Evolutionary conservation across 2,113 vertebrate genomes (phyloP).

Genomic region (Aix galericulata): DNA sequence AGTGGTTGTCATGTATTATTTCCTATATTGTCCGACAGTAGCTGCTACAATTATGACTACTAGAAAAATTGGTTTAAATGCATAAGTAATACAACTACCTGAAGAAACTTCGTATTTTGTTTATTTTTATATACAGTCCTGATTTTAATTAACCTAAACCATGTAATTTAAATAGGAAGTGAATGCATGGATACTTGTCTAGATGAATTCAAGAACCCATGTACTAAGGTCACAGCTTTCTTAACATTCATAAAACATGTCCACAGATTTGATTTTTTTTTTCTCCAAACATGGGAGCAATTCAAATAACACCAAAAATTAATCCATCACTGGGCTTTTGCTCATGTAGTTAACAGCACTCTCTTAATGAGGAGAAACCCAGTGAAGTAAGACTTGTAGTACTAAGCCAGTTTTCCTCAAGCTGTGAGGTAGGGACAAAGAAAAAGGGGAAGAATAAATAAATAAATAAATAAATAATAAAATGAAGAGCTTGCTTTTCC

Average conservation of each 20-base stretch:
- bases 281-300: background rate
- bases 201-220: background rate
- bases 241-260: constrained; percentile 23
- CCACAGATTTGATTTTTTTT: background rate
- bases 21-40: background rate
- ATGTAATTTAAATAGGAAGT: background rate
- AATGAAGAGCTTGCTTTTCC: background rate
- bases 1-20: background rate
- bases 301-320: constrained; percentile 27
- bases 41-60: background rate
- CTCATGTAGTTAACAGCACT: constrained; percentile 1
- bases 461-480: background rate
- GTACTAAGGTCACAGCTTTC: constrained; percentile 22
- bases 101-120: background rate
- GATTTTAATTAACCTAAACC: constrained; percentile 26
- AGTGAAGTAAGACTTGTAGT: background rate
- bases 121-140: background rate
- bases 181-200: background rate
- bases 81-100: background rate
- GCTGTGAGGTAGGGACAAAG: background rate
- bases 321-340: constrained; percentile 2
- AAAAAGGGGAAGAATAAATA: background rate
- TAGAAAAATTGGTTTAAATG: background rate
- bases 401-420: background rate
- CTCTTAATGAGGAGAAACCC: constrained; percentile 14